Base-by-base conservation (phyloP, 2,113 vertebrate genomes). In the Sceloporus tristichus region DNA sequence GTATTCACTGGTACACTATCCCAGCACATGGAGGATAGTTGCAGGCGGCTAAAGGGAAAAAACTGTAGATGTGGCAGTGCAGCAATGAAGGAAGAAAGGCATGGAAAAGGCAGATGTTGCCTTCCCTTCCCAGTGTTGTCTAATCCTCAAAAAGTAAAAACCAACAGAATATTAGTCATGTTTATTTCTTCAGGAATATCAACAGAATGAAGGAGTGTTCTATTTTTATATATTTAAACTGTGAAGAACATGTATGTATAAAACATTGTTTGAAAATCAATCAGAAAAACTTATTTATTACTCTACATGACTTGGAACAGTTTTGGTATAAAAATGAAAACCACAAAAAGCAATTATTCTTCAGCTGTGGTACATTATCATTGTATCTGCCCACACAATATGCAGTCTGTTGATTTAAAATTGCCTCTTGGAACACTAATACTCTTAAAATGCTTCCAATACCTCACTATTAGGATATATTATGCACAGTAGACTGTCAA, bases 381-480 rank as follows among this genome's bases (percentile, higher is more conserved):
- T 0, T 74, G 71, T 66, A 0, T 84, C 86, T 1, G 86, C 62
- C 74, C 42, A 74, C 76, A 79, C 53, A 70, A 62, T 0, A 18
- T 1, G 9, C 53, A 86, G 82, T 80, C 11, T 84, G 82, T 11
- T 70, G 40, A 84, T 0, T 66, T 40, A 89, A 86, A 84, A 71
- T 40, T 16, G n/a, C 59, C n/a, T n/a, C 14, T 62, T 23, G 29
- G 42, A 91, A 3, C 8, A 34, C 10, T 21, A 87, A 82, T 48
- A 88, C 42, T 38, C 6, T 23, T 85, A 71, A 75, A 83, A 88
- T 83, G 78, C 54, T 68, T 65, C 68, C 13, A 79, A 78, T 23
- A 76, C 59, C 87, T 80, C 83, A 74, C 90, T n/a, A 62, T 66
- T 68, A 73, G 66, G n/a, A 88, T 40, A 85, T 0, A 0, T 13